These are phyloP conservation scores for Lucilia cuprina DNA, from an alignment of 1,140 invertebrate species.

Conservation along the genomic window DNA sequence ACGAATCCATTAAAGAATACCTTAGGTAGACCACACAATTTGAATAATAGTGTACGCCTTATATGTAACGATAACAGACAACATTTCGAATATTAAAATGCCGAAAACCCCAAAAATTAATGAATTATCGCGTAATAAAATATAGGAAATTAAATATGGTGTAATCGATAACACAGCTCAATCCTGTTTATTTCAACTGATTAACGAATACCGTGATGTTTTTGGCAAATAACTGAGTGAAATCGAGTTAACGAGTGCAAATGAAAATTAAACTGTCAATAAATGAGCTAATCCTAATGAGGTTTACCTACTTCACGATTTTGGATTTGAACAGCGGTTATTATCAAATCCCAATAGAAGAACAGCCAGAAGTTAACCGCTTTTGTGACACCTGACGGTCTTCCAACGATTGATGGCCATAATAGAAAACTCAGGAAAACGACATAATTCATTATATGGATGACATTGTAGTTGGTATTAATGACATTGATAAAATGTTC, in stretches of 20 bases:
- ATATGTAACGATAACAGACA: neutral
- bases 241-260: neutral
- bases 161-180: neutral
- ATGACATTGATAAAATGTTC: slow-evolving; percentile 23
- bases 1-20: slow-evolving; percentile 34
- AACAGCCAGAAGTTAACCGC: too few relatives aligned
- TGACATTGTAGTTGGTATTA: slow-evolving; percentile 36
- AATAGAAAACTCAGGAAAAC: neutral
- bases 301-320: slow-evolving; percentile 43
- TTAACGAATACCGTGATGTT: neutral
- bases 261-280: slow-evolving; percentile 39
- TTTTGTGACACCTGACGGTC: too few relatives aligned
- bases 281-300: too few relatives aligned
- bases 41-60: too few relatives aligned
- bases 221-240: neutral
- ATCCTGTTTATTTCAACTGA: neutral
- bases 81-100: neutral
- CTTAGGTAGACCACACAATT: slow-evolving; percentile 12
- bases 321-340: slow-evolving; percentile 63
- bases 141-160: neutral
- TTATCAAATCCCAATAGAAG: too few relatives aligned
- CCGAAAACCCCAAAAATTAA: neutral
- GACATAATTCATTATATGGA: slow-evolving; percentile 39
- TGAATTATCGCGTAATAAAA: neutral
- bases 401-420: slow-evolving; percentile 46